Evolutionary conservation across 2,888 invertebrate species (phyloP).

Genomic region (Hylaea fasciaria): DNA sequence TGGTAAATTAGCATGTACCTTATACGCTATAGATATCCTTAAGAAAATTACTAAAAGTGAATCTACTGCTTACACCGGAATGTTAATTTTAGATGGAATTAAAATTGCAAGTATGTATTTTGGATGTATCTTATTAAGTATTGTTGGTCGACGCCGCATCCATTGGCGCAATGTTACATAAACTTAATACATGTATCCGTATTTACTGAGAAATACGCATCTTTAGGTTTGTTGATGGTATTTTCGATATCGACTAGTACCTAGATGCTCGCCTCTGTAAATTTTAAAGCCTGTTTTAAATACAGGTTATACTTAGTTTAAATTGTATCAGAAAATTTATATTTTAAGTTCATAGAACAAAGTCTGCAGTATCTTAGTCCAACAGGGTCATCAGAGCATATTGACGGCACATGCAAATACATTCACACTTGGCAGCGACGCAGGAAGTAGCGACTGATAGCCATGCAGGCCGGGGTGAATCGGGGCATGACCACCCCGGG

Average conservation of each 20-base stretch:
- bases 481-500: no score
- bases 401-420: not conserved
- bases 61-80: conserved; percentile 51
- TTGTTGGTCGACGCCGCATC: conserved; percentile 46
- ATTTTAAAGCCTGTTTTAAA: no score
- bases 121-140: conserved; percentile 42
- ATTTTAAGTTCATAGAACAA: no score
- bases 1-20: conserved; percentile 55
- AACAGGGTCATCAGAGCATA: not conserved
- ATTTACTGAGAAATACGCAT: conserved; percentile 45
- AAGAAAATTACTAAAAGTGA: conserved; percentile 54
- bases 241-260: conserved; percentile 52
- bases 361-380: no score
- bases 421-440: not conserved
- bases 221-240: conserved; percentile 43
- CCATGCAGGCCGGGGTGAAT: conserved; percentile 12
- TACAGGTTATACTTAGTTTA: no score
- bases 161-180: conserved; percentile 46
- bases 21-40: conserved; percentile 59
- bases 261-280: no score
- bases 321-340: no score
- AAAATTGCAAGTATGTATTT: conserved; percentile 56
- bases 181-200: conserved; percentile 44
- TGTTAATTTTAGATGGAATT: conserved; percentile 60
- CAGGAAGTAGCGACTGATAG: not conserved